phyloP scores from a whole-genome alignment of 1,140 invertebrate genomes.

The Lerema accius region DNA sequence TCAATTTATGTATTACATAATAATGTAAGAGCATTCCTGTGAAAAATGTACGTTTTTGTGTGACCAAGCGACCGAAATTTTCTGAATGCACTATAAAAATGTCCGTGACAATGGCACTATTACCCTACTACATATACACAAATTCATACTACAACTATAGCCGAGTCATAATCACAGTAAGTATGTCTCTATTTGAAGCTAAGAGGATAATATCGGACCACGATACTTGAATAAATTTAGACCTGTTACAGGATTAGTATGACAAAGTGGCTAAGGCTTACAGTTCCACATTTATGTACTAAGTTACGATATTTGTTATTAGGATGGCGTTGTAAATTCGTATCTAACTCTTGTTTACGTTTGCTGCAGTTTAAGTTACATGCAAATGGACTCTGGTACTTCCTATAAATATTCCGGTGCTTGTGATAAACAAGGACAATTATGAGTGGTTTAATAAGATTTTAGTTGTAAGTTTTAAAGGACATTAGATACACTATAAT shows the following conservation, averaged over 20 bases:
- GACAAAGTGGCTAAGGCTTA: constrained; percentile 27
- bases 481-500: too few species aligned
- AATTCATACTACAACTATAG: constrained; percentile 4
- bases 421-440: too few species aligned
- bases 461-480: too few species aligned
- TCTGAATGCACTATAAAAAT: too few species aligned
- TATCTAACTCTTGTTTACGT: constrained; percentile 26
- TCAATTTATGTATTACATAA: too few species aligned
- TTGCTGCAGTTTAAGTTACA: neutral
- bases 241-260: constrained; percentile 34
- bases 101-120: too few species aligned
- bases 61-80: too few species aligned
- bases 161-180: constrained; percentile 13
- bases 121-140: neutral
- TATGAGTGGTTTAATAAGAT: too few species aligned
- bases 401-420: neutral
- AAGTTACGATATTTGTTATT: constrained; percentile 25
- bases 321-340: constrained; percentile 23
- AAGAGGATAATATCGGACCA: constrained; percentile 26
- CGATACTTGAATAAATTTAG: constrained; percentile 33
- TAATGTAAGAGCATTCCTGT: too few species aligned
- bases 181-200: constrained; percentile 30
- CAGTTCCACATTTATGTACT: constrained; percentile 20
- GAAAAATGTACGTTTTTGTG: too few species aligned
- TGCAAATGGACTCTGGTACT: neutral